Evolutionary conservation across 2,797 vertebrate species (phyloP), one percentile per base, ranked within the genome.

Genomic region (Gobio occitaniae): DNA sequence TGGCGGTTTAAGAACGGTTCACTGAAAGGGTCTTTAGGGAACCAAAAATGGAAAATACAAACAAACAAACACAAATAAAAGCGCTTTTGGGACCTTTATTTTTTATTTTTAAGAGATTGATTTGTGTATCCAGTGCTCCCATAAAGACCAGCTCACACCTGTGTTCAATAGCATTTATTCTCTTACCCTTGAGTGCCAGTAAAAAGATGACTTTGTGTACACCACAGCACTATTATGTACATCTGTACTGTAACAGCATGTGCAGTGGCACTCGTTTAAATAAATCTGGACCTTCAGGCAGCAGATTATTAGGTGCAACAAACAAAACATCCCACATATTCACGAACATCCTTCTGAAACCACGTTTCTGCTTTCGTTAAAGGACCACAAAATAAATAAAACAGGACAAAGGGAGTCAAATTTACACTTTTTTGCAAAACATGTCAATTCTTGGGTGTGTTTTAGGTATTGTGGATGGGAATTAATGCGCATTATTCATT

Each of bases 141-240:
- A 16, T 3, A 65, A 65, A 65, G 61, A 65, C 25, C 47, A 52
- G 69, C n/a, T 72, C 69, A 11, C 41, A 19, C 56, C 76, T n/a
- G 6, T 65, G 63, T 38, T 85, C 59, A 44, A 83, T 50, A 84
- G 13, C 25, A 54, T 86, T 76, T 66, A 87, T 83, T 88, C 71
- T 77, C 68, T 83, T 36, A 48, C 83, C 17, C 63, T 61, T 74
- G 50, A 80, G 54, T 54, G 66, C 38, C 78, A 78, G 76, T 86
- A 61, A 65, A 80, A 84, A 82, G 48, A 69, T 72, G 38, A 54
- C 82, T 78, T 66, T 13, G 78, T 71, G 50, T 84, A 69, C 83
- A 81, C 80, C 80, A 86, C 87, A 80, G 48, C 86, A 87, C 80
- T 32, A 59, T 86, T 89, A 90, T 90, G 75, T 89, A 91, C 86